A percentile compares a stretch with the other conserved stretches of the same genome.
These are phyloP conservation scores for Entomyzon cyanotis DNA, from an alignment of 2,113 vertebrate genomes.

Conservation along the genomic window DNA sequence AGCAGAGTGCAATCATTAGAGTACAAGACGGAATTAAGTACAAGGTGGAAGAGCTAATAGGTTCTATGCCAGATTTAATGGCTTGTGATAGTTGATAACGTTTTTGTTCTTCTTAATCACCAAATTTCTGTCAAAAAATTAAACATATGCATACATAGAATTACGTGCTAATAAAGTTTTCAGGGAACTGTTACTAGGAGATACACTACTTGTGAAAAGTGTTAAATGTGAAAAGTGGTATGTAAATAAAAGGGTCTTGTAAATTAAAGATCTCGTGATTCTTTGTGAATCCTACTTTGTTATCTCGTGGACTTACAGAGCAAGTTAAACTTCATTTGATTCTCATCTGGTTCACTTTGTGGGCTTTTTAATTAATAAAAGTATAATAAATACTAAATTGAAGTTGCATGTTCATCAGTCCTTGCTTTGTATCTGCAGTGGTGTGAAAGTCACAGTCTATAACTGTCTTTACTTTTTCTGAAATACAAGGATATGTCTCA, in stretches of 20 bases:
- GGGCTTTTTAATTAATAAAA: not conserved
- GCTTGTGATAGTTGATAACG: not conserved
- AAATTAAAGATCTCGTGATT: not conserved
- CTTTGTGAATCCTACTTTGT: not conserved
- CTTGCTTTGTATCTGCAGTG: not conserved
- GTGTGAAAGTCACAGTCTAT: not conserved
- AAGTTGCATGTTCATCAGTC: not conserved
- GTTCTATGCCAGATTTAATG: not conserved
- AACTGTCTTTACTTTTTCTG: not conserved
- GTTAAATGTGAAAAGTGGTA: not conserved
- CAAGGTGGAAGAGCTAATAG: not conserved
- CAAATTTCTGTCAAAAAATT: fast-evolving
- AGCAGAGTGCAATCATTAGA: not conserved
- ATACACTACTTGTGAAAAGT: fast-evolving
- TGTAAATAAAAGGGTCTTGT: not conserved
- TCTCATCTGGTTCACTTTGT: not conserved
- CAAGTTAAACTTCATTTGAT: not conserved
- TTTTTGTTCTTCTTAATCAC: not conserved
- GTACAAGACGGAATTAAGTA: not conserved
- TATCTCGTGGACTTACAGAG: not conserved
- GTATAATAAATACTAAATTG: not conserved
- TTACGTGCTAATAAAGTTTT: not conserved
- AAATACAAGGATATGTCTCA: fast-evolving
- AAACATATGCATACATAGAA: fast-evolving
- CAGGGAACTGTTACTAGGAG: not conserved